Conservation (phyloP, 2,113 vertebrate species). For the Chloropsis cyanopogon region DNA sequence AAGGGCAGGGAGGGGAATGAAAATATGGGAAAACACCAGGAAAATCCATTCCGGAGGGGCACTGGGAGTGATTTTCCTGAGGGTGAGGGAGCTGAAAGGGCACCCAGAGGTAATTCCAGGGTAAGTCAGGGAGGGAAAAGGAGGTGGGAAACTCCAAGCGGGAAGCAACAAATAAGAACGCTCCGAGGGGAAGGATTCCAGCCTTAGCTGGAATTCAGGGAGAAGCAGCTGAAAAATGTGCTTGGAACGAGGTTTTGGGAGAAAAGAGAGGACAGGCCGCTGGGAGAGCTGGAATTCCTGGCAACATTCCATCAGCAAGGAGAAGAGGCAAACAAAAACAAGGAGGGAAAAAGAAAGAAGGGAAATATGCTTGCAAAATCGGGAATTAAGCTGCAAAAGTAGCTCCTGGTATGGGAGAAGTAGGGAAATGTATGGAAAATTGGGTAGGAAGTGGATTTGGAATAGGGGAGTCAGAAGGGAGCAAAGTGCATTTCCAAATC, state of each 20-base stretch:
- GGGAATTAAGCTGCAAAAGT: neutral
- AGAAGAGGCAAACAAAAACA: neutral
- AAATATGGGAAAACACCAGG: neutral
- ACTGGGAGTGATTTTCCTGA: neutral
- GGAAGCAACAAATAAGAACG: neutral
- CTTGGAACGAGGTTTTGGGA: neutral
- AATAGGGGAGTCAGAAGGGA: neutral
- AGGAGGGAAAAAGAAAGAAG: neutral
- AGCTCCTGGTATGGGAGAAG: neutral
- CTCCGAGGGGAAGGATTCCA: neutral
- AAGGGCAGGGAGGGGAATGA: neutral
- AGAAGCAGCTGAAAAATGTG: neutral
- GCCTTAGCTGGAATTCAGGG: neutral
- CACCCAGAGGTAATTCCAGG: neutral
- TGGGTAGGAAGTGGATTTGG: neutral
- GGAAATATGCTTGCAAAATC: neutral
- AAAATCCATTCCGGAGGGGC: neutral
- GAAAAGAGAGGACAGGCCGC: neutral
- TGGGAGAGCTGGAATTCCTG: neutral
- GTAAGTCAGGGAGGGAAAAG: neutral
- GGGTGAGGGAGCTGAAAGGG: neutral
- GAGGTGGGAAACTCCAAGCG: neutral
- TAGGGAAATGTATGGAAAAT: neutral
- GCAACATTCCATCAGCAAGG: neutral
- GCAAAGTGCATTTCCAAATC: neutral